Evolutionary conservation across 2,113 vertebrate species (phyloP).

Genomic region (Otis tarda): DNA sequence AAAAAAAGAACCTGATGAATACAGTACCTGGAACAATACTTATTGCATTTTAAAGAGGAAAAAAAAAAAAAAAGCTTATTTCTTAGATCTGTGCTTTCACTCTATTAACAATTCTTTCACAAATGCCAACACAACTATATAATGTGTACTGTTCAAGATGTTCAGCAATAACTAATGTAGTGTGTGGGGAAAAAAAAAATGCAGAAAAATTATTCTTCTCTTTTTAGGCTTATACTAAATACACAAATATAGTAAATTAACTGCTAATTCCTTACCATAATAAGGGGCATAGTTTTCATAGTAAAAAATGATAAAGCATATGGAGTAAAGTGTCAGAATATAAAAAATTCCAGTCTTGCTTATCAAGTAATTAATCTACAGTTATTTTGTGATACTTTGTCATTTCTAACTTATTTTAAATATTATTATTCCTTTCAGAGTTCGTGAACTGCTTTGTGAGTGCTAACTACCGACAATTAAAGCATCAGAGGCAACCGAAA

Average conservation of each 20-base stretch:
- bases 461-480: neutral
- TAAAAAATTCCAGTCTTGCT: neutral
- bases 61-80: neutral
- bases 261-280: neutral
- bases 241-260: neutral
- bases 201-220: neutral
- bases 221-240: neutral
- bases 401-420: neutral
- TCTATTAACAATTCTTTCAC: neutral
- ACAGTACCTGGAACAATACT: neutral
- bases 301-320: neutral
- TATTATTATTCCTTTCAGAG: neutral
- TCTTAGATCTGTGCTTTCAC: neutral
- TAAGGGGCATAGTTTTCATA: neutral
- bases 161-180: neutral
- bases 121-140: neutral
- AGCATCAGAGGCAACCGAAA: neutral
- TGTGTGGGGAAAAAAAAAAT: neutral
- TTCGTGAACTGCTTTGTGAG: neutral
- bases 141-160: neutral
- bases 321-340: neutral
- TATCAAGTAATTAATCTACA: neutral
- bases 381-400: neutral
- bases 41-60: neutral
- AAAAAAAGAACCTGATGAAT: neutral